phyloP scores from a whole-genome alignment of 2,797 vertebrate genomes.

The Potorous gilbertii region DNA sequence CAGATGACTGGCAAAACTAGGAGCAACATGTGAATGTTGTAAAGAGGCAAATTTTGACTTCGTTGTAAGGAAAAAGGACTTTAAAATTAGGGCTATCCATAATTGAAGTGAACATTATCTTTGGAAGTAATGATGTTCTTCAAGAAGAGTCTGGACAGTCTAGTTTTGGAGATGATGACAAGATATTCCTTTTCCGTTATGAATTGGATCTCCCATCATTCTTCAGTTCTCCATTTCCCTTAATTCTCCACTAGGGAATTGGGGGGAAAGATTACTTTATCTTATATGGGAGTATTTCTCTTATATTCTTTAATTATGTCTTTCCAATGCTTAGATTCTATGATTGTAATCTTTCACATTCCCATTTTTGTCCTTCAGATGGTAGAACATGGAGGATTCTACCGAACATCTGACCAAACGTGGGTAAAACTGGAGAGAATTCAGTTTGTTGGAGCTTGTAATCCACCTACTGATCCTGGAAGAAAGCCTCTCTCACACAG shows the following conservation, averaged over 20 bases:
- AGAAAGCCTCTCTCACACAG: slow-evolving; percentile 98
- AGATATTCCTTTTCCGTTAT: not conserved
- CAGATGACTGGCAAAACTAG: not conserved
- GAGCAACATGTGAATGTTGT: not conserved
- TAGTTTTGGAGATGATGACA: not conserved
- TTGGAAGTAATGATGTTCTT: not conserved
- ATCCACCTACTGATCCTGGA: slow-evolving; percentile 98
- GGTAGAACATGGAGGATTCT: slow-evolving; percentile 99
- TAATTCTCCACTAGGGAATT: not conserved
- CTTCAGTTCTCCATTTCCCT: not conserved
- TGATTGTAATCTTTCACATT: rapidly evolving
- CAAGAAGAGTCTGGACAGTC: not conserved
- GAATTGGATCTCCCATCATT: not conserved
- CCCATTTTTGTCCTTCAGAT: slow-evolving; percentile 86
- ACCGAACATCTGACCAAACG: slow-evolving; percentile 97
- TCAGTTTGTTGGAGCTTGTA: slow-evolving; percentile 99
- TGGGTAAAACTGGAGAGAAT: slow-evolving; percentile 99
- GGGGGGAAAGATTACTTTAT: not conserved
- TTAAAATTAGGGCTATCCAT: not conserved
- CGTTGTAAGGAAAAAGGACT: not conserved
- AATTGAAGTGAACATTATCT: not conserved
- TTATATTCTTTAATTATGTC: not conserved
- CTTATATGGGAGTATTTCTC: not conserved
- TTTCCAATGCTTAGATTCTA: not conserved
- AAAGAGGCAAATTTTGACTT: not conserved